Evolutionary conservation across 2,888 invertebrate species (phyloP), one percentile per base, ranked within the genome.

Genomic region (Gastracanthus pulcherrimus): DNA sequence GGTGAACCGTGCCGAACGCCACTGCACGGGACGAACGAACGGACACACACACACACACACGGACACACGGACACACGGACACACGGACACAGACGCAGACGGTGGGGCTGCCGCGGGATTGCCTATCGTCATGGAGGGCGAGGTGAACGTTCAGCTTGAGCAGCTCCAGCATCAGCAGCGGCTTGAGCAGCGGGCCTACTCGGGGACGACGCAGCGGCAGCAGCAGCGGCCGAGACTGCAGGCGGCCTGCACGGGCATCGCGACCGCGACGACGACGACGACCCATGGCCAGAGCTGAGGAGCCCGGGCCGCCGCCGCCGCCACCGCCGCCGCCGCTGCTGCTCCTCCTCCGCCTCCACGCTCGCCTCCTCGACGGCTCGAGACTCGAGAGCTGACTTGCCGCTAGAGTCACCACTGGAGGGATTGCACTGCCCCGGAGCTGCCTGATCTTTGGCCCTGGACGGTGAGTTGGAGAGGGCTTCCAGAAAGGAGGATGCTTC

Each of bases 61-160:
- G 16, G 41, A 41, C 48, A 48, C 48, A 48, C 16, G 1, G 0
- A 48, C 48, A 48, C 7, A 48, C 19, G 19, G 5, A 51, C n/a
- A n/a, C n/a, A n/a, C n/a, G n/a, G n/a, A n/a, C n/a, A n/a, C n/a
- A n/a, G n/a, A n/a, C n/a, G 19, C 34, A 36, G 26, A 13, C 19
- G 58, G 31, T 36, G 38, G n/a, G 55, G 26, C 51, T n/a, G 69
- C 13, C 51, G 51, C 48, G 31, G 38, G 51, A 23, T 45, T 34
- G n/a, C n/a, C n/a, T n/a, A n/a, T n/a, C n/a, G 23, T 36, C 60
- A 69, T 78, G 82, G 79, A 76, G 74, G 80, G 76, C 74, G 82
- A 82, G 76, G 72, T 80, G 60, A 69, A 19, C 34, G 34, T 45
- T 16, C 34, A 19, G 62, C 62, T 62, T 62, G n/a, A 36, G 72